Conservation (phyloP, 2,797 vertebrate species). For the Carapus acus region DNA sequence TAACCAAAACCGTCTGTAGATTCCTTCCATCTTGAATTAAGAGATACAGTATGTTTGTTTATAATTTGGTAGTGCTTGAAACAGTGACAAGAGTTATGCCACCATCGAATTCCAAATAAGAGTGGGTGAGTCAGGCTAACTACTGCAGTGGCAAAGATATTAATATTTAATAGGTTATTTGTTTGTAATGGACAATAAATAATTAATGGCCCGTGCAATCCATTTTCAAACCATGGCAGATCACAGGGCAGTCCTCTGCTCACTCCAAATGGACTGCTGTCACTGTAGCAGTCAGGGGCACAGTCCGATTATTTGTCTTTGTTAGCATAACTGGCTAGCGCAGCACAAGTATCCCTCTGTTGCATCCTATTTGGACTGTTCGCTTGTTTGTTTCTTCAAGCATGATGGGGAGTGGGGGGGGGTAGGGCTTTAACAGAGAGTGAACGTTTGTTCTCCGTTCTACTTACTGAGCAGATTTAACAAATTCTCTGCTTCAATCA, state of each 20-base stretch:
- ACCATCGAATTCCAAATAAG: slow-evolving; percentile 11
- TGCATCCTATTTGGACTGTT: slow-evolving; percentile 42
- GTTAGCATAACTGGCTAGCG: slow-evolving; percentile 64
- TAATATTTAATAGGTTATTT: slow-evolving; percentile 71
- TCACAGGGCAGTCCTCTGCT: slow-evolving; percentile 45
- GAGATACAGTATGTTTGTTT: not conserved
- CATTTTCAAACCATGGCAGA: slow-evolving; percentile 64
- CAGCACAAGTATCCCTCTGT: slow-evolving; percentile 57
- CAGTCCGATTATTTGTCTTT: slow-evolving; percentile 46
- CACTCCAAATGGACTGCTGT: slow-evolving; percentile 37
- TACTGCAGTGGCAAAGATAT: slow-evolving; percentile 55
- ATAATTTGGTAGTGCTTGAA: slow-evolving; percentile 16
- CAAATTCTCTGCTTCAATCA: slow-evolving; percentile 62
- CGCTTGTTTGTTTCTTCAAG: slow-evolving; percentile 65
- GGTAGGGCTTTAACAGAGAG: slow-evolving; percentile 53
- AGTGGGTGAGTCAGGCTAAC: slow-evolving; percentile 44
- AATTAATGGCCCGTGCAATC: slow-evolving; percentile 71
- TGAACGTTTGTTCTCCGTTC: slow-evolving; percentile 59
- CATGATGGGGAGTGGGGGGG: slow-evolving; percentile 23
- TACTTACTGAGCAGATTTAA: slow-evolving; percentile 67
- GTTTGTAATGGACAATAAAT: slow-evolving; percentile 76
- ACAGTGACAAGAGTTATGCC: slow-evolving; percentile 24
- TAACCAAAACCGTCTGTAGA: too few relatives aligned
- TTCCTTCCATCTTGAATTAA: not conserved
- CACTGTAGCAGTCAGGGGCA: slow-evolving; percentile 25